Evolutionary conservation across 2,113 vertebrate genomes (phyloP), one percentile per base, ranked within the genome.

Genomic region (Misgurnus mizolepis): DNA sequence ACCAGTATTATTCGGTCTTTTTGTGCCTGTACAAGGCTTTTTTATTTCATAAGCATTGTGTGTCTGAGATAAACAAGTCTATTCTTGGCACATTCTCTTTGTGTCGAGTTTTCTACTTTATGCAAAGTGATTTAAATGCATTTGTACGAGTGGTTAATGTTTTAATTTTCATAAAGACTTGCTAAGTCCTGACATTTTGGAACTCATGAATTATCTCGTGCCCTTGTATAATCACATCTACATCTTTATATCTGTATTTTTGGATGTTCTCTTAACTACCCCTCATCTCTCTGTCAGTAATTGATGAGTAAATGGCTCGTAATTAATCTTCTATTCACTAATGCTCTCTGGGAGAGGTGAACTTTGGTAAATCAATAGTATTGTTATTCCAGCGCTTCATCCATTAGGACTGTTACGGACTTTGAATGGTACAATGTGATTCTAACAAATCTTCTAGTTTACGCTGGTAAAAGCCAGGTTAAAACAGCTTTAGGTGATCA

Each of bases 251-350:
- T 34, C 27, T 34, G 27, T 34, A 34, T 47, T 70, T 78, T 61
- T 58, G 41, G 11, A 6, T 65, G 68, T 82, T 61, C 22, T 62
- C 50, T 17, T 14, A 60, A 67, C 50, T 60, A n/a, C 58, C 12
- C 27, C 41, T 40, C 34, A 18, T 66, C 45, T 65, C 43, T 41
- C 62, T 41, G 65, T 47, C 50, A 41, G 15, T 17, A 82, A 80
- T 80, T 47, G 80, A 85, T 40, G 22, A 22, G 53, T 53, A 53
- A 56, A 70, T 67, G 17, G 50, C 61, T 27, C 8, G 41, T 68
- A 73, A 67, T 85, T 77, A 80, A 80, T 80, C 73, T 55, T 82
- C 64, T 58, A 4, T 69, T 82, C 65, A 66, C 72, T 82, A 77
- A 82, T 80, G 47, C 67, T 78, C 56, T 27, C 39, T 40, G 78